A percentile compares a stretch with the other conserved stretches of the same genome.
phyloP scores from a whole-genome alignment of 2,797 vertebrate genomes.

The Lophotriccus pileatus region DNA sequence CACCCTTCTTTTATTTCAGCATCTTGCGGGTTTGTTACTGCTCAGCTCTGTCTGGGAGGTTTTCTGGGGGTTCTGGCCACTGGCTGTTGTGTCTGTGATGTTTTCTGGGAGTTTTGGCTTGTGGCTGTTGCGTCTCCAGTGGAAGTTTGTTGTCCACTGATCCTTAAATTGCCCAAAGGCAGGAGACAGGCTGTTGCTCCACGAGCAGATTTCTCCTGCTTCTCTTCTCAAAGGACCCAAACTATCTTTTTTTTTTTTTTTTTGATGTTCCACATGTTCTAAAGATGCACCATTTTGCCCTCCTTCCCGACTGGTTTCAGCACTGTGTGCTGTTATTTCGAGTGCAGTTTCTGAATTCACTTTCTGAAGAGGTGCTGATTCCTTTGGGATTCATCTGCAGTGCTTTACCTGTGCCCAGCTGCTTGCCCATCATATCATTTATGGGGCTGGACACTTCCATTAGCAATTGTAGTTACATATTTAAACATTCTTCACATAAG shows the following conservation, averaged over 20 bases:
- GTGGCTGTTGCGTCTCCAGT: not conserved
- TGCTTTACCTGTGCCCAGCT: conserved; percentile 10
- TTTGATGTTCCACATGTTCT: fast-evolving
- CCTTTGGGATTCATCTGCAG: conserved; percentile 16
- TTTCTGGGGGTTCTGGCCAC: not conserved
- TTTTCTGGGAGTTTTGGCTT: not conserved
- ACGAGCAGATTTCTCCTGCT: not conserved
- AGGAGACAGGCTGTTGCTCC: not conserved
- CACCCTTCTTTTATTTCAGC: conserved; percentile 36
- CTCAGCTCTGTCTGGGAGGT: not conserved
- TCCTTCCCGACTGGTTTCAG: not conserved
- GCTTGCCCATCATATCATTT: conserved; percentile 21
- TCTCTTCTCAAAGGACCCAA: not conserved
- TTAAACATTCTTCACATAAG: conserved; percentile 65
- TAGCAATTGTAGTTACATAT: conserved; percentile 67
- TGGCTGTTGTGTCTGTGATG: not conserved
- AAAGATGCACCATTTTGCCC: not conserved
- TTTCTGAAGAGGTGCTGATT: conserved; percentile 52
- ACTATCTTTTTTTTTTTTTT: not conserved
- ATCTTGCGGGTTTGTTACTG: conserved; percentile 19
- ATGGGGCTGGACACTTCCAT: conserved; percentile 11
- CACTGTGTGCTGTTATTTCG: not conserved
- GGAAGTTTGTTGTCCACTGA: not conserved
- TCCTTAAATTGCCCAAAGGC: not conserved
- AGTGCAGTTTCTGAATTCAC: not conserved